These are phyloP conservation scores for Chloroceryle amazona DNA, from an alignment of 2,797 vertebrate species.

Conservation along the genomic window DNA sequence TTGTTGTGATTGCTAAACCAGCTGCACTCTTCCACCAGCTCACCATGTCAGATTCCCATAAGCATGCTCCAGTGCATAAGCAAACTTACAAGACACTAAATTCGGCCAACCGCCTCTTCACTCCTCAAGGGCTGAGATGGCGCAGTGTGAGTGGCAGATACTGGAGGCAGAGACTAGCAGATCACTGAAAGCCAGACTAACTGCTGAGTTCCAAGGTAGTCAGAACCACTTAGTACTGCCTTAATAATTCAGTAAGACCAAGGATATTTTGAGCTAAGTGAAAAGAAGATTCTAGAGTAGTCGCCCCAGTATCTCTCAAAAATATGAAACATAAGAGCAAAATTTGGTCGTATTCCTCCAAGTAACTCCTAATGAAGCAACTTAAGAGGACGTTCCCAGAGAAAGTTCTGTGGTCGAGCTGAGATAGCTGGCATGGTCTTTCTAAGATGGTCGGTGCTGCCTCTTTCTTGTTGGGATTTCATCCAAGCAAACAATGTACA, in stretches of 20 bases:
- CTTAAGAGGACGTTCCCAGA: neutral
- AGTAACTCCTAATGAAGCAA: neutral
- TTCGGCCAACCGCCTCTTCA: neutral
- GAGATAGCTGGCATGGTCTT: neutral
- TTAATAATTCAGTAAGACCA: neutral
- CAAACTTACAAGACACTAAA: neutral
- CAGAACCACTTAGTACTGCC: neutral
- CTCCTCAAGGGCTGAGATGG: constrained; percentile 5
- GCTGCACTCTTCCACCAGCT: constrained; percentile 37
- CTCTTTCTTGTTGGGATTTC: neutral
- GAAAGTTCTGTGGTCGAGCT: neutral
- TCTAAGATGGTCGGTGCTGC: neutral
- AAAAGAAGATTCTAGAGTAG: neutral
- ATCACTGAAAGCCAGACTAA: neutral
- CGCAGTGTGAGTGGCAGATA: neutral
- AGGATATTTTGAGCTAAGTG: neutral
- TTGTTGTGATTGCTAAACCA: constrained; percentile 42
- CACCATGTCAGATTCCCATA: constrained; percentile 22
- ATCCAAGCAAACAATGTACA: neutral
- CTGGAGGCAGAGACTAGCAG: neutral
- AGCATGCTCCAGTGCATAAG: constrained; percentile 18
- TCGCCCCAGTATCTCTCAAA: neutral
- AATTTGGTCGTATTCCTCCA: neutral
- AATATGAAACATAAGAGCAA: neutral
- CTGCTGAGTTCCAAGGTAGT: neutral